Evolutionary conservation across 2,888 invertebrate species (phyloP), one percentile per base, ranked within the genome.

Genomic region (Cordilura impudica): DNA sequence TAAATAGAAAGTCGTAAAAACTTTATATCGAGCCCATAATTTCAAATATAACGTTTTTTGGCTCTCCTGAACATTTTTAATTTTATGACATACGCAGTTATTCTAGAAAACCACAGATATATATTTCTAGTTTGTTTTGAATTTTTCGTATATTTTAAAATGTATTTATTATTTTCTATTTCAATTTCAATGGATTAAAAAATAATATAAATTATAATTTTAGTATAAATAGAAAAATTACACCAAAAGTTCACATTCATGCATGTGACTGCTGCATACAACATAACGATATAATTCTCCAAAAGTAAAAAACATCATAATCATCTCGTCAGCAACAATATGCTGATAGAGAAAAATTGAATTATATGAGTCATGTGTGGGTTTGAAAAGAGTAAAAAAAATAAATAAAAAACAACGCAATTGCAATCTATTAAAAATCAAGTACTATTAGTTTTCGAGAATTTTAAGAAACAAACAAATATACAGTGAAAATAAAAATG

Each of bases 341-440:
- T 39, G 10, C 12, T 39, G 35, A 39, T 39, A n/a, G n/a, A n/a
- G 35, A n/a, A 39, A n/a, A 31, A 31, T 31, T 31, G 10, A 31
- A 39, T 10, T 2, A 26, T 4, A 53, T 45, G 66, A 66, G 6
- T 53, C 39, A 29, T 43, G 18, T 26, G 19, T 39, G 31, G 8
- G 35, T n/a, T 35, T 39, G 19, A 53, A n/a, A 29, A 19, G 47
- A 67, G 19, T 10, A 5, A 61, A 26, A 16, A 31, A 21, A 31
- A 56, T 16, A 58, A 35, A 16, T 31, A 29, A 66, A 26, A 26
- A 43, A 21, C 26, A 51, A 51, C 19, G 16, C 35, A 67, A 56
- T 29, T 67, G 45, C 43, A 67, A 18, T 26, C n/a, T 29, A 53
- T 12, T 26, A 54, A 29, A 18, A 7, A 43, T 18, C 45, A 54